Conservation (phyloP, 2,888 invertebrate genomes). For the Conchocele bisecta region DNA sequence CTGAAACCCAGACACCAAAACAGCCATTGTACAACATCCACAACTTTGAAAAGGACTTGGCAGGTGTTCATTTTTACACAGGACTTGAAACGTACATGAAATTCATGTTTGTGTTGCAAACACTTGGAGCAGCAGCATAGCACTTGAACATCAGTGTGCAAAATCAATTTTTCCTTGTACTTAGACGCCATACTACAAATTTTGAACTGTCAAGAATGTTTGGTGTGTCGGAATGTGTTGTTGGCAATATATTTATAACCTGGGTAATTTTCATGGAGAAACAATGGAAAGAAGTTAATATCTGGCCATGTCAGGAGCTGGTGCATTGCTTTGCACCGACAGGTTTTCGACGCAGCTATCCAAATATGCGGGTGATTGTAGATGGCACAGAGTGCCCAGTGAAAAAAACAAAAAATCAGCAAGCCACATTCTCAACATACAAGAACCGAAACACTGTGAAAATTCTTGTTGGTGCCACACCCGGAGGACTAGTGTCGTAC, state of each 20-base stretch:
- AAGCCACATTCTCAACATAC: conserved; percentile 51
- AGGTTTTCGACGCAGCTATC: conserved; percentile 51
- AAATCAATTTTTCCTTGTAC: conserved; percentile 38
- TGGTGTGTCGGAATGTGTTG: conserved; percentile 26
- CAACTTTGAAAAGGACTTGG: conserved; percentile 18
- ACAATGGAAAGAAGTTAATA: conserved; percentile 47
- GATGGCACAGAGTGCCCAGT: conserved; percentile 61
- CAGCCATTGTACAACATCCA: conserved; percentile 19
- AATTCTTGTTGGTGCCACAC: conserved; percentile 42
- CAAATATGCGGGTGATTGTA: conserved; percentile 55
- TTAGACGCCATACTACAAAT: no score
- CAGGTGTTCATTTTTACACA: conserved; percentile 20
- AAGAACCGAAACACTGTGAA: conserved; percentile 60
- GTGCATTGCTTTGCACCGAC: conserved; percentile 50
- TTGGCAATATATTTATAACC: conserved; percentile 35
- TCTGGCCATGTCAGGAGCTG: conserved; percentile 49
- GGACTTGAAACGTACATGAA: conserved; percentile 21
- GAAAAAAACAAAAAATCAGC: conserved; percentile 53
- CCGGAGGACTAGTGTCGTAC: conserved; percentile 42
- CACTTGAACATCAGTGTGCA: conserved; percentile 14
- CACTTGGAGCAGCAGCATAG: conserved; percentile 25
- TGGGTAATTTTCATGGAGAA: conserved; percentile 45
- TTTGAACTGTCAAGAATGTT: conserved; percentile 47
- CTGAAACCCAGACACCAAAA: no score
- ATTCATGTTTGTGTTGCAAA: conserved; percentile 8